phyloP scores from a whole-genome alignment of 2,113 vertebrate genomes.

The Callipepla squamata region DNA sequence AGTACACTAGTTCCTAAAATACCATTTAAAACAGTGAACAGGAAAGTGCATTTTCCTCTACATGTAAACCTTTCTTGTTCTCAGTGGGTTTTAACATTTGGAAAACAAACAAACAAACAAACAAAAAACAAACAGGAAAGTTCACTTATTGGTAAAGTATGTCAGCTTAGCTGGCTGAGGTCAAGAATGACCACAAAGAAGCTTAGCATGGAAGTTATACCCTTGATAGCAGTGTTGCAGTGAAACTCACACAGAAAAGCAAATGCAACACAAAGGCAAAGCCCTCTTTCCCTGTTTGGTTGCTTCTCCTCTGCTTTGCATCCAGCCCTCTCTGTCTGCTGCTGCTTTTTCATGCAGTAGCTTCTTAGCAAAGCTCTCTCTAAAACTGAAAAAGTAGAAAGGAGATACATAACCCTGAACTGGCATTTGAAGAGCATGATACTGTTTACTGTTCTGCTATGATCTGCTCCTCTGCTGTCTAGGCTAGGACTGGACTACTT shows the following conservation, averaged over 20 bases:
- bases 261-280: background rate
- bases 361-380: background rate
- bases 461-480: background rate
- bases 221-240: background rate
- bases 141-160: background rate
- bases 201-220: background rate
- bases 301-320: background rate
- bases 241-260: background rate
- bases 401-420: background rate
- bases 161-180: background rate
- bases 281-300: background rate
- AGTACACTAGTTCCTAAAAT: background rate
- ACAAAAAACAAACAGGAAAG: background rate
- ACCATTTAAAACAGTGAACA: background rate
- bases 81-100: background rate
- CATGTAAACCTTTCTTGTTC: background rate
- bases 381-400: background rate
- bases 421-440: background rate
- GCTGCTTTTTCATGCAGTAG: background rate
- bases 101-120: background rate
- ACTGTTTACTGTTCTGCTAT: background rate
- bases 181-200: background rate
- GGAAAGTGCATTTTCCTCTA: background rate
- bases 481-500: background rate
- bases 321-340: background rate